A percentile compares a stretch with the other conserved stretches of the same genome.
Evolutionary conservation across 1,140 invertebrate genomes (phyloP).

Genomic region (Thereuonema tuberculata): DNA sequence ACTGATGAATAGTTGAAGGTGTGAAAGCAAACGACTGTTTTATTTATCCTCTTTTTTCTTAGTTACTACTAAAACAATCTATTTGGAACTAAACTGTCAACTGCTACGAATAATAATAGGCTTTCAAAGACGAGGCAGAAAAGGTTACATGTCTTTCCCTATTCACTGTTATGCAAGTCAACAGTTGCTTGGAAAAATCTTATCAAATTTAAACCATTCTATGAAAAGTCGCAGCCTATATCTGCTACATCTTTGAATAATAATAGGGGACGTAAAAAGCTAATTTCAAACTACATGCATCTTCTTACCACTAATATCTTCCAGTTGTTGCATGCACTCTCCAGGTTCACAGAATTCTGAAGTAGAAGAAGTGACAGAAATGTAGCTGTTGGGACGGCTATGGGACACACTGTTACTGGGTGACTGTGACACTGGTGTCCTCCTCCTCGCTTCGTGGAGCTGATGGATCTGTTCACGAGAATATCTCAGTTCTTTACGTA

Average conservation of each 20-base stretch:
- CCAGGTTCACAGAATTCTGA: slow-evolving; percentile 9
- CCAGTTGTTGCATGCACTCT: background rate
- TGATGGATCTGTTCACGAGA: slow-evolving; percentile 53
- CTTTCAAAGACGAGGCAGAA: no score
- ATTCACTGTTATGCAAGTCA: no score
- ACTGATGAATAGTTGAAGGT: no score
- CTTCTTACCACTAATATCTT: background rate
- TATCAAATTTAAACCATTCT: background rate
- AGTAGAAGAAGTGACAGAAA: slow-evolving; percentile 17
- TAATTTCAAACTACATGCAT: no score
- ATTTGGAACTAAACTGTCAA: no score
- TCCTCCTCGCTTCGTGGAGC: slow-evolving; percentile 25
- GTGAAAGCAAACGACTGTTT: no score
- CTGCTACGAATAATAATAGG: no score
- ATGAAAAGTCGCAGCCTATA: background rate
- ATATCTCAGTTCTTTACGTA: slow-evolving; percentile 52
- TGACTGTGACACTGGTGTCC: slow-evolving; percentile 9
- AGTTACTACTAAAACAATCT: no score
- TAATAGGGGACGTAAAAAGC: background rate
- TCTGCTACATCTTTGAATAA: background rate
- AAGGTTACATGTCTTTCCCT: no score
- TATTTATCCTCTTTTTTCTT: no score
- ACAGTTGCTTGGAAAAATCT: background rate
- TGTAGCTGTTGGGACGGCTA: slow-evolving; percentile 18
- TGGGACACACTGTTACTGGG: slow-evolving; percentile 10